Percentiles rank a stretch among this genome's conserved stretches.
Conservation (phyloP, 2,888 invertebrate genomes). For the Salticus scenicus region DNA sequence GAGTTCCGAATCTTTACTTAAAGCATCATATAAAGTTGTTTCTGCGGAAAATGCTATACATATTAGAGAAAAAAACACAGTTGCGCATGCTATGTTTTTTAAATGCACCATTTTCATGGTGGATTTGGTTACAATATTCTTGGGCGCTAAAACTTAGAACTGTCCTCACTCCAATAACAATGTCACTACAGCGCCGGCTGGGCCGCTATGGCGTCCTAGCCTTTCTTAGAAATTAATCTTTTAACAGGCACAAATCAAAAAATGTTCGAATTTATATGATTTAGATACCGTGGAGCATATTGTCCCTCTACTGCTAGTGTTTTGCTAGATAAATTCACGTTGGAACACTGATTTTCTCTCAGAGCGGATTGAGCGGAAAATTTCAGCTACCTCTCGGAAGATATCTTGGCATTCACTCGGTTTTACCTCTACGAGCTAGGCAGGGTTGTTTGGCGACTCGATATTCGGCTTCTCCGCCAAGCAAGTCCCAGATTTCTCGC, state of each 20-base stretch:
- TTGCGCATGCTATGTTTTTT: conserved; percentile 34
- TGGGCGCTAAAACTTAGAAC: conserved; percentile 44
- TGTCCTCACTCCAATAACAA: conserved; percentile 63
- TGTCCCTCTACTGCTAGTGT: background rate
- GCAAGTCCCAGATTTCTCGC: background rate
- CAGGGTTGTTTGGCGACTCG: conserved; percentile 41
- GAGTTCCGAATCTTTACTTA: conserved; percentile 47
- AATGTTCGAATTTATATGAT: background rate
- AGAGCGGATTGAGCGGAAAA: conserved; percentile 30
- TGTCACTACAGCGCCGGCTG: conserved; percentile 52
- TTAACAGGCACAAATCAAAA: background rate
- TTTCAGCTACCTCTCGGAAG: conserved; percentile 39
- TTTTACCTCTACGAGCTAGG: conserved; percentile 62
- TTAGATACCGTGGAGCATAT: background rate
- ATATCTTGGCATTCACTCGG: conserved; percentile 58
- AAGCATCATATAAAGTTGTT: conserved; percentile 49
- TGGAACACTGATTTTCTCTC: conserved; percentile 22
- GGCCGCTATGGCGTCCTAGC: conserved; percentile 57
- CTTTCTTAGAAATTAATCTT: conserved; percentile 14
- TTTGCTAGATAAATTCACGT: conserved; percentile 24
- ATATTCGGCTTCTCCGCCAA: conserved; percentile 43
- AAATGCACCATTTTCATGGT: conserved; percentile 38
- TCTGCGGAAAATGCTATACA: conserved; percentile 34
- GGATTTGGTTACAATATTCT: conserved; percentile 21
- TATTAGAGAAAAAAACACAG: conserved; percentile 35